Conservation (phyloP, 2,888 invertebrate genomes). For the Drosophila neotestacea region DNA sequence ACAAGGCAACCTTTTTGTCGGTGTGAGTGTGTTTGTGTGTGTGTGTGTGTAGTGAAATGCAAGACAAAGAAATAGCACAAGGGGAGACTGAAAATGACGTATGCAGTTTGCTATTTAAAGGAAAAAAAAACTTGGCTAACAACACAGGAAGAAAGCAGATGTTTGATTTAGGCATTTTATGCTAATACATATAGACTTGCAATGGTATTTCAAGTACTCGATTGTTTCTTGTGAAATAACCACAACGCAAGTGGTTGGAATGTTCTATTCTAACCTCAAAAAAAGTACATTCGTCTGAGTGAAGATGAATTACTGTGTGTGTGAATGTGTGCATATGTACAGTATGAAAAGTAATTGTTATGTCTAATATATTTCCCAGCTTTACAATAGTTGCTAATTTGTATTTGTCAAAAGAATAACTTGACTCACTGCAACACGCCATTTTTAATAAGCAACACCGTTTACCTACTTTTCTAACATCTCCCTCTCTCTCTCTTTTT, state of each 20-base stretch:
- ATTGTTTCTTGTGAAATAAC: constrained; percentile 25
- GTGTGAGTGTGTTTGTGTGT: constrained; percentile 36
- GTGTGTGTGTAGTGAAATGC: constrained; percentile 67
- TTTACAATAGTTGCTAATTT: too few relatives aligned
- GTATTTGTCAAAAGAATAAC: too few relatives aligned
- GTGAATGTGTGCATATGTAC: constrained; percentile 12
- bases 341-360: too few relatives aligned
- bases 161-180: constrained; percentile 25
- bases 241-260: constrained; percentile 53
- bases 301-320: constrained; percentile 14
- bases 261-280: constrained; percentile 70
- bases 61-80: constrained; percentile 71
- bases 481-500: constrained; percentile 51
- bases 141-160: constrained; percentile 23
- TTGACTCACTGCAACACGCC: constrained; percentile 46
- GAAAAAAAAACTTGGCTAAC: constrained; percentile 33
- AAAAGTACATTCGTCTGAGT: constrained; percentile 36
- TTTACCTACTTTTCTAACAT: constrained; percentile 7
- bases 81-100: constrained; percentile 72
- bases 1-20: constrained; percentile 32
- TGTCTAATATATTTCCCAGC: too few relatives aligned
- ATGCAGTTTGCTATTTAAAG: constrained; percentile 68
- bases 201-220: constrained; percentile 16
- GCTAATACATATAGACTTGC: constrained; percentile 6
- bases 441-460: constrained; percentile 64